Base-by-base conservation (phyloP, 2,113 vertebrate genomes). In the Passer montanus region DNA sequence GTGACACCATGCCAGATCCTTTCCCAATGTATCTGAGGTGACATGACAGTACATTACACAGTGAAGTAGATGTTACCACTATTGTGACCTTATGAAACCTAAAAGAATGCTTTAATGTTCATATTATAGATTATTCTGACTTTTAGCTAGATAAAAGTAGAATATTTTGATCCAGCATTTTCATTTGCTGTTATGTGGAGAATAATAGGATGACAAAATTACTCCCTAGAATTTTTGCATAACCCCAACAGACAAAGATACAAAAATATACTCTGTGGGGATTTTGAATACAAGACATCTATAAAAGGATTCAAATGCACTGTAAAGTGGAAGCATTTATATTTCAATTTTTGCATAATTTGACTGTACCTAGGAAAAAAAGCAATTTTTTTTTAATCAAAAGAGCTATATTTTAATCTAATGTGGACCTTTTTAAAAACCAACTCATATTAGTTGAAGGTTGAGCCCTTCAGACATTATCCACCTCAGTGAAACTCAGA, bases 1-100 rank as follows among this genome's bases (percentile, higher is more conserved):
- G 70, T 95, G 93, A 93, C 94, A 96, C 59, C 23, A 39, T 87
- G 93, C n/a, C 93, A 96, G 87, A 93, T 89, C 87, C 53, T 91
- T 95, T 96, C 62, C 49, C 7, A 14, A 7, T 39, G 16, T 66
- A 30, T 76, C 58, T 95, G 82, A 84, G 43, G 43, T 87, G 91
- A 95, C 84, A 68, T 87, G 94, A 95, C 94, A 96, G 68, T 55
- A 78, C 46, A 43, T 85, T 73, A 55, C 62, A 49, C 37, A 85
- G 47, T 73, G 78, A 79, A 79, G 23, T 53, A 76, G 47, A 90
- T 94, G 53, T 50, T 92, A 64, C 46, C 63, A 83, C 22, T 46
- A 19, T 13, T 46, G 78, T 82, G 89, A 92, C 94, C 91, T 95
- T 44, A 89, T 46, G 46, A 92, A 95, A 95, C 76, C 86, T 78